phyloP scores from a whole-genome alignment of 2,888 invertebrate genomes.

The Agonum fuliginosum region DNA sequence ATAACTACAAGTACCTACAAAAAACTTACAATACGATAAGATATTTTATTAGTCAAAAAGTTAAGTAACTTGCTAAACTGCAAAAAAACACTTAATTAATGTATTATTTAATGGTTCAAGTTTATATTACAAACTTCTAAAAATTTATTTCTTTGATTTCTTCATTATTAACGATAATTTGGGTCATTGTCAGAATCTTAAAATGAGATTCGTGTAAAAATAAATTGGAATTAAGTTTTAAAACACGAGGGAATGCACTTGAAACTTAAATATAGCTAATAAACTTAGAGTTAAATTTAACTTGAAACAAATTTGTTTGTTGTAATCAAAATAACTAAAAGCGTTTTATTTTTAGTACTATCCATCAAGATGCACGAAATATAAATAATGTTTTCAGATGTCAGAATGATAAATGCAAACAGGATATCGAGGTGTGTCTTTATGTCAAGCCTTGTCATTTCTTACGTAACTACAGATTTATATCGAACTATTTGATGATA shows the following conservation, averaged over 20 bases:
- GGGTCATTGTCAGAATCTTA: constrained; percentile 44
- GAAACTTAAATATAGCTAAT: too few species aligned
- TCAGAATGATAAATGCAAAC: constrained; percentile 43
- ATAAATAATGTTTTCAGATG: background rate
- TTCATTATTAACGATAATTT: constrained; percentile 35
- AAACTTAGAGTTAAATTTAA: too few species aligned
- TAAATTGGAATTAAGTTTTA: constrained; percentile 20
- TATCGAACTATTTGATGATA: constrained; percentile 29
- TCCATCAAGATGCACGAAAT: background rate
- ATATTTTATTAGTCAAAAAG: background rate
- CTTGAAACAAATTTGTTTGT: constrained; percentile 2
- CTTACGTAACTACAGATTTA: constrained; percentile 21
- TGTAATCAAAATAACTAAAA: background rate
- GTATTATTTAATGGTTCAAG: too few species aligned
- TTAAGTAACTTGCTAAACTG: too few species aligned
- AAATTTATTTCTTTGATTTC: constrained; percentile 10
- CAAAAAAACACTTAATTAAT: too few species aligned
- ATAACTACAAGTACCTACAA: too few species aligned
- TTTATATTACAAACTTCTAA: background rate
- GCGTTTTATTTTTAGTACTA: background rate
- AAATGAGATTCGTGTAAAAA: too few species aligned
- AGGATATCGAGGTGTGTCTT: constrained; percentile 37
- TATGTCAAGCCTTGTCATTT: constrained; percentile 40
- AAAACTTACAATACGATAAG: too few species aligned
- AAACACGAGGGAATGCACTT: constrained; percentile 37